phyloP scores from a whole-genome alignment of 2,888 invertebrate species.

The Chymomyza caudatula region DNA sequence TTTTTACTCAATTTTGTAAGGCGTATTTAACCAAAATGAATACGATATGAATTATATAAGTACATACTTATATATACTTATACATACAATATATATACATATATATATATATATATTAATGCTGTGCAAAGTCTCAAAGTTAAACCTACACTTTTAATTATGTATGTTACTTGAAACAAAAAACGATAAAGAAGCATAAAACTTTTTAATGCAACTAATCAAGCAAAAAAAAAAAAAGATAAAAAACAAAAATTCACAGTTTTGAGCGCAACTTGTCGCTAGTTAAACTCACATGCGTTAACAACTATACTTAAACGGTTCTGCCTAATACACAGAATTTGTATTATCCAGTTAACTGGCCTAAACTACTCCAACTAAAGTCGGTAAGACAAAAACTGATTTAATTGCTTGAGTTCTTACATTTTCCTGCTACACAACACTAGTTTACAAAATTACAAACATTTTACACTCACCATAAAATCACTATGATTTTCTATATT shows the following conservation, averaged over 20 bases:
- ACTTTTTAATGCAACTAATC: conserved; percentile 4
- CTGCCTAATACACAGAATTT: neutral
- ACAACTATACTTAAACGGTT: neutral
- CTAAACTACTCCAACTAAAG: neutral
- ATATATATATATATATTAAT: conserved; percentile 38
- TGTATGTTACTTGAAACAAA: conserved; percentile 36
- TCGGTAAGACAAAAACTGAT: no score
- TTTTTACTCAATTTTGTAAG: conserved; percentile 50
- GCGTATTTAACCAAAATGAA: conserved; percentile 12
- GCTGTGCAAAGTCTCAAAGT: conserved; percentile 70
- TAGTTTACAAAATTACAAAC: no score
- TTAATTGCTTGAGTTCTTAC: neutral
- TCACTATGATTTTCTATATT: no score
- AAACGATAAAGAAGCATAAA: conserved; percentile 17
- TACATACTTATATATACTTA: conserved; percentile 22
- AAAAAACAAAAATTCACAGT: neutral
- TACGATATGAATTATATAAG: neutral
- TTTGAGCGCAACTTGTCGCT: neutral
- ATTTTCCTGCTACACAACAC: neutral
- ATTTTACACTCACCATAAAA: no score
- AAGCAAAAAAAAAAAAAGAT: neutral
- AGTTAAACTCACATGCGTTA: neutral
- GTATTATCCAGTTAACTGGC: neutral
- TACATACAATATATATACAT: conserved; percentile 22
- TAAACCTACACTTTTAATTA: conserved; percentile 61